Evolutionary conservation across 2,797 vertebrate species (phyloP), one percentile per base, ranked within the genome.

Genomic region (Ctenopoma multispine): DNA sequence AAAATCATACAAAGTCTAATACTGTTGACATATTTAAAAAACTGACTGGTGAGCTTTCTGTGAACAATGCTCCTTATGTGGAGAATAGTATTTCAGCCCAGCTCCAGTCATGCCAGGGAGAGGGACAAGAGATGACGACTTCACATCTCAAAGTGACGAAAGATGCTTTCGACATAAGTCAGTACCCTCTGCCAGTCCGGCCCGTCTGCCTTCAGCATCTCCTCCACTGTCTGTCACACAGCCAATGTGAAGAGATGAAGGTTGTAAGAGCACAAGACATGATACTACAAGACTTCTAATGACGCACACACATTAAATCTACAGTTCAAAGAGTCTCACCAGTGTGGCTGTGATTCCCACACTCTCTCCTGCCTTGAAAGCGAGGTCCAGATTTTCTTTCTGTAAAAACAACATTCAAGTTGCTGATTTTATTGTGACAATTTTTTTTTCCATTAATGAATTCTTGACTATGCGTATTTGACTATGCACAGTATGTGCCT

Each of bases 171-270:
- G 8, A 95, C 90, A 7, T 95, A 95, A 50, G 82, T 81, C 70
- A 95, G 89, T 11, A 95, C 94, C 73, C 87, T 91, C 86, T 95
- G 94, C 94, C 94, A 95, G 87, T 95, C 92, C 2, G 94, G 94
- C 20, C 94, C 94, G 0, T 84, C 87, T 0, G 72, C 56, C 72
- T 92, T 93, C 73, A 95, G 88, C 91, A 95, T 93, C 80, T 95
- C 92, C 47, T 93, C 93, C 58, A 77, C 85, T 0, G 90, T 91
- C 94, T 95, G 84, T 46, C 20, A 72, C 43, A 81, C 27, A 80
- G 34, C 36, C 0, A 47, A 50, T 63, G 63, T 3, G 29, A 8
- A 73, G 48, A 48, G 14, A 17, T 10, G 1, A 13, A 34, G 5
- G 56, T 43, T 5, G 23, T 15, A 31, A 23, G 3, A 50, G 2